phyloP scores from a whole-genome alignment of 2,113 vertebrate genomes.

The Apeltes quadracus region DNA sequence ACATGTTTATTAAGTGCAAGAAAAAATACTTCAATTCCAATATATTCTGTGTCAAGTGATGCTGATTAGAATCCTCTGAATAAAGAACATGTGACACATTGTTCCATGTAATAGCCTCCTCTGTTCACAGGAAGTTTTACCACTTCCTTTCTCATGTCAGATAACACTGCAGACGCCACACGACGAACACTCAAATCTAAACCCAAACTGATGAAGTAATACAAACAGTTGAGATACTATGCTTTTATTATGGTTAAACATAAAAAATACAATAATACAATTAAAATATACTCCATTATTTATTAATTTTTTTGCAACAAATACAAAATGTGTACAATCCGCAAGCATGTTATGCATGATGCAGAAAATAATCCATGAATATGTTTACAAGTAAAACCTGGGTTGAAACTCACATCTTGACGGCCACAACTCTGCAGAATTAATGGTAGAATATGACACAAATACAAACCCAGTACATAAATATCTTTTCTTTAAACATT shows the following conservation, averaged over 20 bases:
- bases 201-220: not conserved
- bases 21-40: constrained; percentile 39
- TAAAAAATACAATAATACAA: not conserved
- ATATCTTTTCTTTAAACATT: not conserved
- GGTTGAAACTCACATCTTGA: not conserved
- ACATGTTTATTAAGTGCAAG: constrained; percentile 18
- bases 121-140: constrained; percentile 71
- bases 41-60: constrained; percentile 38
- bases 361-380: not conserved
- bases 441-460: not conserved
- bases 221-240: not conserved
- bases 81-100: not conserved
- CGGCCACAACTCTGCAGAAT: not conserved
- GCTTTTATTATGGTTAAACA: constrained; percentile 30
- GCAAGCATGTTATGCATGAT: not conserved
- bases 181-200: not conserved
- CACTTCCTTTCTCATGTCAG: constrained; percentile 61
- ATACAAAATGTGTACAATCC: not conserved
- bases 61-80: constrained; percentile 22
- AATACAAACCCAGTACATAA: not conserved
- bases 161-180: not conserved
- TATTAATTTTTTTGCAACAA: not conserved
- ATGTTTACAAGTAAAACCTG: not conserved
- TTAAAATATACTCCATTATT: not conserved
- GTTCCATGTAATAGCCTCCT: constrained; percentile 41